Evolutionary conservation across 53 echinoderm and acorn worm species (phyloP).

Genomic region (Luidia sarsii): DNA sequence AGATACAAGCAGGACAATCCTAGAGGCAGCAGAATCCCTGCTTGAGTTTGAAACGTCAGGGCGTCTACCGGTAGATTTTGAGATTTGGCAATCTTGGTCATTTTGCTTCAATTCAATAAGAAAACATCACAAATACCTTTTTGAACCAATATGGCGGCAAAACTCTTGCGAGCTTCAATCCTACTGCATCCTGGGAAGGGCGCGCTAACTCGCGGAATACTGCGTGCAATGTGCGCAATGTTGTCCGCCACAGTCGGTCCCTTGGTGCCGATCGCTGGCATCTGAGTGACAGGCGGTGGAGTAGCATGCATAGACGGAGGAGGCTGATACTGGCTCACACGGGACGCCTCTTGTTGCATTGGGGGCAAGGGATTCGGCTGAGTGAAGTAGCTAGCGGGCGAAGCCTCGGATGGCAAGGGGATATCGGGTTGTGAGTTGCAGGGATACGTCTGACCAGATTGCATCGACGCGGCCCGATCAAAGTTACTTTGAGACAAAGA

Average conservation of each 20-base stretch:
- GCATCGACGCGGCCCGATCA: background rate
- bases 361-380: background rate
- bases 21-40: too few species aligned
- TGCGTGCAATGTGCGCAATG: slow-evolving; percentile 55
- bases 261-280: background rate
- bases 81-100: slow-evolving; percentile 7
- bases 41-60: background rate
- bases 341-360: background rate
- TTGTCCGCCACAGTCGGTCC: slow-evolving; percentile 60
- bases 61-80: background rate
- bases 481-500: background rate
- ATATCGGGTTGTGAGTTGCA: background rate
- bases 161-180: slow-evolving; percentile 55
- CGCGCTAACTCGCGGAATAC: slow-evolving; percentile 66
- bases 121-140: slow-evolving; percentile 59
- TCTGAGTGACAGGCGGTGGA: background rate
- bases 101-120: too few species aligned
- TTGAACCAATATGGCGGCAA: slow-evolving; percentile 77
- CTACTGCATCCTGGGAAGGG: slow-evolving; percentile 76
- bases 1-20: too few species aligned
- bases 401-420: background rate
- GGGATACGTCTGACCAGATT: background rate
- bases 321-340: background rate
- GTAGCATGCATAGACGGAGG: background rate
- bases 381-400: background rate